phyloP scores from a whole-genome alignment of 2,797 vertebrate genomes.

The Yasuhikotakia modesta region DNA sequence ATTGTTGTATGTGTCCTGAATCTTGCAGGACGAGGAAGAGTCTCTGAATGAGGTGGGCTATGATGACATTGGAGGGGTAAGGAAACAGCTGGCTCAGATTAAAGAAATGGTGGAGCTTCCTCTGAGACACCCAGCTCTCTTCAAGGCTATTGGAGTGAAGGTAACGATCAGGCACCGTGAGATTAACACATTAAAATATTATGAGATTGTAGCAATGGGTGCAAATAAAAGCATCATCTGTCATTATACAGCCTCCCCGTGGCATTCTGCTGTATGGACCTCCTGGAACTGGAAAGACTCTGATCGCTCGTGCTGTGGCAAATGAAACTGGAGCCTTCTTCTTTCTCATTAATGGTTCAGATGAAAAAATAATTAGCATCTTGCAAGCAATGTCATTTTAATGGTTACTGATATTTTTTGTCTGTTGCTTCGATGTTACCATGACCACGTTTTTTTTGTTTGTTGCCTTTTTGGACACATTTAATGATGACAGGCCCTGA shows the following conservation, averaged over 20 bases:
- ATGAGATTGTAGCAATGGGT: neutral
- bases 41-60: slow-evolving; percentile 98
- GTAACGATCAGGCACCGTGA: slow-evolving; percentile 67
- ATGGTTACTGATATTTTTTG: slow-evolving; percentile 75
- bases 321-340: slow-evolving; percentile 99
- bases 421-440: neutral
- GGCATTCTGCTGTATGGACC: slow-evolving; percentile 98
- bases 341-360: slow-evolving; percentile 94
- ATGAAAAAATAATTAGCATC: slow-evolving; percentile 78
- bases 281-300: slow-evolving; percentile 97
- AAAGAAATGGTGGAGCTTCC: slow-evolving; percentile 99
- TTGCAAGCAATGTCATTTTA: neutral
- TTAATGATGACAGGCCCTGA: slow-evolving; percentile 84
- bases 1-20: neutral
- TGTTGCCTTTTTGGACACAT: neutral
- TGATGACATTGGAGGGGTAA: slow-evolving; percentile 97
- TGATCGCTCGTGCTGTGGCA: slow-evolving; percentile 97
- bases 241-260: slow-evolving; percentile 85
- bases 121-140: slow-evolving; percentile 93
- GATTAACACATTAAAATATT: neutral
- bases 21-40: slow-evolving; percentile 92
- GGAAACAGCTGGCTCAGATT: slow-evolving; percentile 97
- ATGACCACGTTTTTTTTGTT: neutral
- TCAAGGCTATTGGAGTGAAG: slow-evolving; percentile 99
- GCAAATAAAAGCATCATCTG: neutral